phyloP scores from a whole-genome alignment of 2,888 invertebrate genomes.

The Scaeva pyrastri region DNA sequence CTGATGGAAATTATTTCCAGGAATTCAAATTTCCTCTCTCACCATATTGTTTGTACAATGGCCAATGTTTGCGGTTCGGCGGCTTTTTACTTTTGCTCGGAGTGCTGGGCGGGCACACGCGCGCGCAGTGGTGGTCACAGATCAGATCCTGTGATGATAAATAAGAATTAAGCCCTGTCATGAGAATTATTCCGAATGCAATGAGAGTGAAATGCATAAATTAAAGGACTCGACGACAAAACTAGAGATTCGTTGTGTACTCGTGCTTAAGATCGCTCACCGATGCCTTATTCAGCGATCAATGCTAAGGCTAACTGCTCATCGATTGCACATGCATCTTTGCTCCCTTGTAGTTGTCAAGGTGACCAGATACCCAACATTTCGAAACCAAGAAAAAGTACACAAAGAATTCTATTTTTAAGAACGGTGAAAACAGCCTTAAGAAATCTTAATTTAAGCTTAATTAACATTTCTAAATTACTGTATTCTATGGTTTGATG shows the following conservation, averaged over 20 bases:
- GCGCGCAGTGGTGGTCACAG: conserved; percentile 61
- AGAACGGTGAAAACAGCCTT: too few relatives aligned
- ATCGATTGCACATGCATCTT: conserved; percentile 71
- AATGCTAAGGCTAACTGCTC: conserved; percentile 68
- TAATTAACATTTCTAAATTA: too few relatives aligned
- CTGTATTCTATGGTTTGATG: too few relatives aligned
- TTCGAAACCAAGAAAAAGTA: not conserved
- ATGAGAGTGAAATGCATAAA: conserved; percentile 74
- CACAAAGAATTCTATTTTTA: too few relatives aligned
- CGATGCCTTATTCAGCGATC: conserved; percentile 59
- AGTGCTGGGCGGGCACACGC: conserved; percentile 38
- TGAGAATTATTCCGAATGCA: conserved; percentile 65
- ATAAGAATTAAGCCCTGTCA: conserved; percentile 73
- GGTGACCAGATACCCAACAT: conserved; percentile 12
- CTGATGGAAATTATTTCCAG: conserved; percentile 33
- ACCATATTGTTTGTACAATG: conserved; percentile 4
- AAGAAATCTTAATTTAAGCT: too few relatives aligned
- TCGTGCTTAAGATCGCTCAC: conserved; percentile 44
- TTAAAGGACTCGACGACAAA: conserved; percentile 70
- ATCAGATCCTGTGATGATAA: conserved; percentile 73
- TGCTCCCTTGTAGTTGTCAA: conserved; percentile 10
- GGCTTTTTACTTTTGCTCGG: conserved; percentile 40
- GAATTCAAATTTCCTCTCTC: conserved; percentile 5
- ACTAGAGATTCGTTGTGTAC: conserved; percentile 34
- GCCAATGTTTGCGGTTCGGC: conserved; percentile 31